phyloP scores from a whole-genome alignment of 2,797 vertebrate genomes.

The Carduelis carduelis region DNA sequence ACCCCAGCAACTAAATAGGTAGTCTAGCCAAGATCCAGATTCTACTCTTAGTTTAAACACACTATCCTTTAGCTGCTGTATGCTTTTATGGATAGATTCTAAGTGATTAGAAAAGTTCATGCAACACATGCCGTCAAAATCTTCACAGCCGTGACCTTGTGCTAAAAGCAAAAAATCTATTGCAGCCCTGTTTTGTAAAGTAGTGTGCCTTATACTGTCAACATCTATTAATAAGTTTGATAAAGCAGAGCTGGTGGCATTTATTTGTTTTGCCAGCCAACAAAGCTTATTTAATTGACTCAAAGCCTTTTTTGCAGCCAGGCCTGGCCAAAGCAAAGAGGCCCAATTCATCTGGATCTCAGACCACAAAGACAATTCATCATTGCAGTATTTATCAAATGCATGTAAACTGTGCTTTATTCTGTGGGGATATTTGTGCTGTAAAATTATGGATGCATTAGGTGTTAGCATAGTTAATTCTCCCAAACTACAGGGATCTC shows the following conservation, averaged over 20 bases:
- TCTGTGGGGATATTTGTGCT: neutral
- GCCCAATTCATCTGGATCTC: neutral
- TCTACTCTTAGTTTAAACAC: neutral
- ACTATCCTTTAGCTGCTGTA: neutral
- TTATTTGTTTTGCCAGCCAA: neutral
- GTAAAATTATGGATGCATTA: neutral
- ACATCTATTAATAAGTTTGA: neutral
- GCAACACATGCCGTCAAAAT: neutral
- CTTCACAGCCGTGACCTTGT: neutral
- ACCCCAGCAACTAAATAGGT: neutral
- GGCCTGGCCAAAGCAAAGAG: neutral
- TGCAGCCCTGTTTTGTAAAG: neutral
- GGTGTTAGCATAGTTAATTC: neutral
- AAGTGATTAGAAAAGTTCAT: neutral
- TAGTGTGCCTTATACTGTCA: neutral
- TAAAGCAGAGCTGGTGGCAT: neutral
- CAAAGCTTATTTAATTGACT: neutral
- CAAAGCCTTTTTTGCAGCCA: neutral
- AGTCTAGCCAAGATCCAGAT: neutral
- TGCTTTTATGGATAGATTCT: neutral
- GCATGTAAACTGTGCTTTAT: neutral
- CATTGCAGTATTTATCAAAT: neutral
- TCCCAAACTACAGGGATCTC: neutral
- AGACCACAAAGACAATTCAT: neutral
- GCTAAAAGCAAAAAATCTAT: neutral